Conservation (phyloP, 2,888 invertebrate species). For the Schizaphis graminum region DNA sequence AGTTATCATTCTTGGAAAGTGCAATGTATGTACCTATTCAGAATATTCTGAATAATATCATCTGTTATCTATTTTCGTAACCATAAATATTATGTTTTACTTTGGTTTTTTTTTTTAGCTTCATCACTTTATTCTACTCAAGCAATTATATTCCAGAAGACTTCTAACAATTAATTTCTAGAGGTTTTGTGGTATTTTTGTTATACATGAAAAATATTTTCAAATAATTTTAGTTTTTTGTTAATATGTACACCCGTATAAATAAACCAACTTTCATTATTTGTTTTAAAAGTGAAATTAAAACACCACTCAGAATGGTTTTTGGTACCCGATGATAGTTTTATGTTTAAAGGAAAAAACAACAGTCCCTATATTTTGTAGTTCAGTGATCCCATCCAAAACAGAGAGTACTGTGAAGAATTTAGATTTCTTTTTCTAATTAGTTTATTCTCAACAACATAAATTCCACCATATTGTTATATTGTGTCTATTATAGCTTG, state of each 20-base stretch:
- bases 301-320: neutral
- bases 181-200: neutral
- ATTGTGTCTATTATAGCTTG: neutral
- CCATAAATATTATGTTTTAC: neutral
- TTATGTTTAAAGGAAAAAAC: neutral
- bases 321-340: neutral
- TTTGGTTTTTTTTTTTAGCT: neutral
- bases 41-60: slow-evolving; percentile 2
- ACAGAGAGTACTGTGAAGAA: neutral
- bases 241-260: neutral
- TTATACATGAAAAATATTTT: neutral
- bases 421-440: neutral
- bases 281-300: neutral
- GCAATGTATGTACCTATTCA: neutral
- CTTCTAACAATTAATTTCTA: neutral
- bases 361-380: neutral
- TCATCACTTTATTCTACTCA: neutral
- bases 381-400: neutral
- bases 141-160: neutral
- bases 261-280: neutral
- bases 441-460: neutral
- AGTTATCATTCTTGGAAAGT: neutral
- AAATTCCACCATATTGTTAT: neutral
- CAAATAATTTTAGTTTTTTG: neutral
- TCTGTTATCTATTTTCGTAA: neutral